A percentile compares a stretch with the other conserved stretches of the same genome.
phyloP scores from a whole-genome alignment of 2,113 vertebrate genomes.

The Saccopteryx bilineata region DNA sequence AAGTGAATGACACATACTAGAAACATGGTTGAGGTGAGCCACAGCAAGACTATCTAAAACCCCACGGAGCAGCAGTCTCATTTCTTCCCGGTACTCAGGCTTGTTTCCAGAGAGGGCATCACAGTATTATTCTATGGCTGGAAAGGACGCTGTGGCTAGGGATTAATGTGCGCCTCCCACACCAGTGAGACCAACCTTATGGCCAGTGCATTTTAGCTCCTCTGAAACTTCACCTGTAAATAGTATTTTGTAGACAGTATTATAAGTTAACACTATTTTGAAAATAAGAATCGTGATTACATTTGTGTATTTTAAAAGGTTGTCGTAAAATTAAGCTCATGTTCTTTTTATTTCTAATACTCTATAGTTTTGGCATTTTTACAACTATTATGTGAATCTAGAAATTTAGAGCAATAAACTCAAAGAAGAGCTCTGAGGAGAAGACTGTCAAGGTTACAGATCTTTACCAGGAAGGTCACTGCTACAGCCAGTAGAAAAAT shows the following conservation, averaged over 20 bases:
- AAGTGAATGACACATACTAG: background rate
- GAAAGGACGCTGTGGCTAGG: background rate
- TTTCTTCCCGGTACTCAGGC: background rate
- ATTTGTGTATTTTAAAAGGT: conserved; percentile 1
- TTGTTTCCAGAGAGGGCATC: background rate
- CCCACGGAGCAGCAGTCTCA: background rate
- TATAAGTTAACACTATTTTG: background rate
- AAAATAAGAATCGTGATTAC: background rate
- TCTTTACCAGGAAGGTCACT: conserved; percentile 65
- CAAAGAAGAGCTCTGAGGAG: conserved; percentile 56
- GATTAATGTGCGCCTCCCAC: background rate
- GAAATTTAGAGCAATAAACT: conserved; percentile 64
- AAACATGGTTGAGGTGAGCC: background rate
- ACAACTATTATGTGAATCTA: conserved; percentile 51
- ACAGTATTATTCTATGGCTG: background rate
- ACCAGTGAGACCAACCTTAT: background rate
- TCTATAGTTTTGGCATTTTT: conserved; percentile 59
- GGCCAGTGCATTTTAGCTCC: background rate
- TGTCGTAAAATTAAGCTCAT: background rate
- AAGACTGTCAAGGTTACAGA: conserved; percentile 69
- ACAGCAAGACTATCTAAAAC: background rate
- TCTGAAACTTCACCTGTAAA: background rate
- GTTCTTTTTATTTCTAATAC: background rate
- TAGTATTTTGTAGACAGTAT: background rate
- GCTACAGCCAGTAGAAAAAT: conserved; percentile 54